Evolutionary conservation across 2,113 vertebrate genomes (phyloP), one percentile per base, ranked within the genome.

Genomic region (Thalassarche chlororhynchos): DNA sequence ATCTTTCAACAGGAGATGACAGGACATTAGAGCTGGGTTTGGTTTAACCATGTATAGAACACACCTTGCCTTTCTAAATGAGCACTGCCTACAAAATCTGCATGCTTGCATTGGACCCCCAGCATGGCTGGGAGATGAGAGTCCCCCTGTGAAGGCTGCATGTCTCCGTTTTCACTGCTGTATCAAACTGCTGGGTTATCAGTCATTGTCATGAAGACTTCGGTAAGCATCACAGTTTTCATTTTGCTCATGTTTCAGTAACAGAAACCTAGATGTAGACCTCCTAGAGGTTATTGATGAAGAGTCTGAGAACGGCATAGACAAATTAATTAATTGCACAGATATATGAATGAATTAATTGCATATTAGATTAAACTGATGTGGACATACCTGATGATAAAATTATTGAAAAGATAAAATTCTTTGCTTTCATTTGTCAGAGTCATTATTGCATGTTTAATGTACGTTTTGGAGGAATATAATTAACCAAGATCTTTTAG

Each of bases 331-430:
- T 98, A 97, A 96, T 95, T 97, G 83, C 87, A 97, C 15, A 72
- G 31, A 62, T 55, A 96, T 93, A 98, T 95, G 93, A 97, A 98
- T 95, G 51, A 96, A 78, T 98, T 98, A 98, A 98, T 97, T 97
- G 87, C 79, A 95, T 57, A 98, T 97, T 96, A 98, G 84, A 96
- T 95, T 96, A 97, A 98, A 97, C 80, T 93, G 89, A 96, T 87
- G 51, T 91, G 95, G 75, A 95, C 72, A 93, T 95, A 96, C 60
- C 83, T 90, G 93, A 96, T 98, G 92, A 96, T 89, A 90, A 92
- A 96, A 98, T 96, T 97, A 97, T 80, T 97, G 90, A 95, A 98
- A 98, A 96, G 84, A 97, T 90, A 93, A 97, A 95, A 96, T 97
- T 96, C 87, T 97, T 94, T 89, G 51, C 81, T 90, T 95, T 91